phyloP scores from a whole-genome alignment of 2,113 vertebrate genomes.

The Deroptyus accipitrinus region DNA sequence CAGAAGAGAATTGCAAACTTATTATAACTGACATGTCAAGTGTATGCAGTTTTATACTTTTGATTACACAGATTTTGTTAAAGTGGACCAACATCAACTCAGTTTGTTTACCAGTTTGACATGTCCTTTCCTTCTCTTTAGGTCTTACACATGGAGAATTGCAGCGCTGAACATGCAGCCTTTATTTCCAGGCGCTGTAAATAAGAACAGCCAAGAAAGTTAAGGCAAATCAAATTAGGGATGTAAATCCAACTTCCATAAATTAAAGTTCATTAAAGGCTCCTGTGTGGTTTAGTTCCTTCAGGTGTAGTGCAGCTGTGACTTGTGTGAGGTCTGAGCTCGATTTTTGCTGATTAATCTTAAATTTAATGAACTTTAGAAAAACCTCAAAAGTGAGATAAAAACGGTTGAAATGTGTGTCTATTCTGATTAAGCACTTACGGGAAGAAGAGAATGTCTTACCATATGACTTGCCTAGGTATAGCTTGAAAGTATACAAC shows the following conservation, averaged over 20 bases:
- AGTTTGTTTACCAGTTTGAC: not conserved
- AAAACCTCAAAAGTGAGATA: not conserved
- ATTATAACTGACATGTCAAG: not conserved
- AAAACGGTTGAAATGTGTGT: not conserved
- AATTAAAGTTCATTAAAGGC: not conserved
- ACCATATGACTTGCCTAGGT: not conserved
- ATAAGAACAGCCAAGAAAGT: not conserved
- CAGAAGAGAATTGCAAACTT: constrained; percentile 19
- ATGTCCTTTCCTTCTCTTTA: constrained; percentile 8
- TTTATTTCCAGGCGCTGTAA: not conserved
- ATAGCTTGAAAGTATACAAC: not conserved
- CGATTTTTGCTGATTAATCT: not conserved
- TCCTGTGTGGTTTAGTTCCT: not conserved
- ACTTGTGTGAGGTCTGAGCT: not conserved
- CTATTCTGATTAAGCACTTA: not conserved
- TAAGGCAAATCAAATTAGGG: not conserved
- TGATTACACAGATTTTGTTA: constrained; percentile 40
- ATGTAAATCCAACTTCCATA: not conserved
- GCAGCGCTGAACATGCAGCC: not conserved
- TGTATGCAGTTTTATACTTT: not conserved
- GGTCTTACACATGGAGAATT: not conserved
- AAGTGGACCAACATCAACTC: not conserved
- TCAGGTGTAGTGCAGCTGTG: not conserved
- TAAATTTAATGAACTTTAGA: not conserved
- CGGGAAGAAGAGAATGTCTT: not conserved